Base-by-base conservation (phyloP, 2,888 invertebrate genomes). In the Eilema sororculum region DNA sequence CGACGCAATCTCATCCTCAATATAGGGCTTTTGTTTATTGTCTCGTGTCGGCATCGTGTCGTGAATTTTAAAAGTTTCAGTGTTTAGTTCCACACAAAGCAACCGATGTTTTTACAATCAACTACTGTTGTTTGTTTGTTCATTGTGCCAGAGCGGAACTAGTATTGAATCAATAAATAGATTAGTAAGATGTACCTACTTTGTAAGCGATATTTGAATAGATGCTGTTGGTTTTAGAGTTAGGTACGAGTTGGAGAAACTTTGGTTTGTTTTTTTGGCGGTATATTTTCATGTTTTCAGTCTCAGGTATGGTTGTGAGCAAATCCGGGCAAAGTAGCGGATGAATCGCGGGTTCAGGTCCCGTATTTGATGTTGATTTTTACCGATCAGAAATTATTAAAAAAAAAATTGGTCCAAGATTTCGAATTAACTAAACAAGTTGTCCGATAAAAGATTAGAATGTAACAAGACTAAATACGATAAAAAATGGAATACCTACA, bases 91-190 rank as follows among this genome's bases (percentile, higher is more conserved):
- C 24, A 76, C 72, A 81, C 78, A 83, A 83, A 81, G 77, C 65
- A 62, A 78, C 80, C 82, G 81, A 78, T 77, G 65, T 80, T 82
- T 85, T 84, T 85, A 85, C 80, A 80, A 77, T 78, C 78, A 80
- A 87, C 90, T 90, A 90, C 91, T 87, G 89, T 88, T 89, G 88
- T 90, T 91, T 90, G 88, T 87, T 89, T 84, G 86, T 77, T 75
- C 76, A 82, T 84, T 83, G 85, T 85, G 84, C 81, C 80, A 68
- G 72, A 75, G 76, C 77, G 73, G 78, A 72, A 82, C 82, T 76
- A 83, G 87, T 86, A 90, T 93, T 91, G 87, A 93, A 92, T 93
- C 91, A 89, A 90, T 94, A 93, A 93, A 93, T 90, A 92, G 90
- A 93, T 94, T 93, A 93, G 86, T 86, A 86, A 78, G 83, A 82